Conservation (phyloP, 1,140 invertebrate species). For the Orius insidiosus region DNA sequence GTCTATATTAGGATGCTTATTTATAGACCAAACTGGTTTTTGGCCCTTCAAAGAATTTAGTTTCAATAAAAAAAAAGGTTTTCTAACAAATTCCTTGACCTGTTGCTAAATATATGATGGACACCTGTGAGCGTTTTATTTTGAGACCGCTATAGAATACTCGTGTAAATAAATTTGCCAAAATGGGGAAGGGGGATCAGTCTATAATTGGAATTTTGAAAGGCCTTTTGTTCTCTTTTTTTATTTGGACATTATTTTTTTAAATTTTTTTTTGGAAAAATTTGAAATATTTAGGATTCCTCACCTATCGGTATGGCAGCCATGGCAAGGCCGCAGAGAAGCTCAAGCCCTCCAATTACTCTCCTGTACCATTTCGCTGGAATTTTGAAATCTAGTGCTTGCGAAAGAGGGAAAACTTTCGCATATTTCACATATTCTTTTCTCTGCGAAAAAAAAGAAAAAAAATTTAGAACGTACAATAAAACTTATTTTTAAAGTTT, state of each 20-base stretch:
- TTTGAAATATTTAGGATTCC: constrained; percentile 23
- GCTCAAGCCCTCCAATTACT: constrained; percentile 71
- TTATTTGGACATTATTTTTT: too few relatives aligned
- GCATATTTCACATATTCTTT: constrained; percentile 94
- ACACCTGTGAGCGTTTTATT: too few relatives aligned
- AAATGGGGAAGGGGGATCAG: too few relatives aligned
- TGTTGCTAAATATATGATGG: too few relatives aligned
- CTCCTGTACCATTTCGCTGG: constrained; percentile 86
- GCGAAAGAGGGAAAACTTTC: constrained; percentile 84
- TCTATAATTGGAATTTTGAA: not conserved
- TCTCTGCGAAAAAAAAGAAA: constrained; percentile 58
- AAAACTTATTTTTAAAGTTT: not conserved
- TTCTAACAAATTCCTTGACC: too few relatives aligned
- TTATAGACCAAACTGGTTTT: too few relatives aligned
- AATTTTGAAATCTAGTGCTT: constrained; percentile 66
- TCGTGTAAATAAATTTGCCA: constrained; percentile 7
- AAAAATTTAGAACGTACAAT: not conserved
- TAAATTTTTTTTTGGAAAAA: not conserved
- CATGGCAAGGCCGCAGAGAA: constrained; percentile 74
- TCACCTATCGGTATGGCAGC: constrained; percentile 76
- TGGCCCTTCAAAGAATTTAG: too few relatives aligned
- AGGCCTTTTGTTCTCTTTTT: too few relatives aligned
- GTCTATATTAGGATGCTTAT: too few relatives aligned
- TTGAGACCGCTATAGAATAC: not conserved
- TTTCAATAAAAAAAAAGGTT: constrained; percentile 4